Evolutionary conservation across 2,113 vertebrate species (phyloP), one percentile per base, ranked within the genome.

Genomic region (Diadophis punctatus): DNA sequence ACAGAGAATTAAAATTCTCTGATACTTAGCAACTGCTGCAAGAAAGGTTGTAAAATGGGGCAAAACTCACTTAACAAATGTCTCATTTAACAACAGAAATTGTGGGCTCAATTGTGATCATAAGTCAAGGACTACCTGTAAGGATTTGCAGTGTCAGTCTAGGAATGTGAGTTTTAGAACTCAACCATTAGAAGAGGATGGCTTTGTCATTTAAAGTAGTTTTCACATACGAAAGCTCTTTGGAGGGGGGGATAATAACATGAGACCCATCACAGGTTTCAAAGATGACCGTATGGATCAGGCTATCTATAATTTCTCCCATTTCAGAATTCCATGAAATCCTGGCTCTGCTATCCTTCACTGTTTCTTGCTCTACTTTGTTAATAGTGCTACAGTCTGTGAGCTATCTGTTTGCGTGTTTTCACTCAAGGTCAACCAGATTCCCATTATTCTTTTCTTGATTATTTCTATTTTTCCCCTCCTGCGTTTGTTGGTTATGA

Each of bases 251-350:
- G 16, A 74, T 39, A 39, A 74, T 39, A 10, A 49, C 20, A 91
- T 0, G 4, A 16, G 34, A 52, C 12, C 7, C 60, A 8, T 87
- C 12, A 10, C 12, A 46, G 22, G 11, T 88, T 68, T 51, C n/a
- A 43, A 49, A 68, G 3, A 52, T 52, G n/a, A 88, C 6, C 30
- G 27, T 87, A 5, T 52, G 56, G 27, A 87, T 87, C 39, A 27
- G 48, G 23, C 48, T 55, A 11, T 43, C n/a, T 90, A 52, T 27
- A 84, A 56, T 60, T 1, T 4, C 30, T 34, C 53, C 25, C 14
- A n/a, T 74, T 74, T 88, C 43, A 55, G 53, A 43, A 84, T 14
- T 89, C 4, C 88, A 68, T 55, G 39, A 90, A 94, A 94, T 68
- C 22, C 89, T 87, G 18, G 27, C 16, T 16, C 90, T 93, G 88